Conservation (phyloP, 2,113 vertebrate genomes). For the Empidonax traillii region DNA sequence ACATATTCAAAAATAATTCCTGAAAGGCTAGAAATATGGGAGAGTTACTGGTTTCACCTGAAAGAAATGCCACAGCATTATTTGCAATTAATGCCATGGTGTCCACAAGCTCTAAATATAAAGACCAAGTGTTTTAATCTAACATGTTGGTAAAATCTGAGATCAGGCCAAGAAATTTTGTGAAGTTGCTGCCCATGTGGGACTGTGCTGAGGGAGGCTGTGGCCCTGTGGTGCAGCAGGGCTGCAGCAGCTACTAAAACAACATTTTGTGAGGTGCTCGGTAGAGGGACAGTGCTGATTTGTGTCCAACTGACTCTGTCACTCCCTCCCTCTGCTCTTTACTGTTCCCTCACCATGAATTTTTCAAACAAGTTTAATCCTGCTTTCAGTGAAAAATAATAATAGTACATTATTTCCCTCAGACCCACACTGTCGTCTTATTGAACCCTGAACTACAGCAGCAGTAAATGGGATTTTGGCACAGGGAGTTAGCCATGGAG, state of each 20-base stretch:
- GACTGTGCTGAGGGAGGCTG: not conserved
- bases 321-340: not conserved
- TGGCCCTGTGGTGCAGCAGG: rapidly evolving
- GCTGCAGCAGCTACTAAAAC: not conserved
- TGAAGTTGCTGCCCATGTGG: not conserved
- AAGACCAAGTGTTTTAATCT: not conserved
- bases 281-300: not conserved
- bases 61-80: not conserved
- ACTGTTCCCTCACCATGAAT: not conserved
- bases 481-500: not conserved
- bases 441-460: slow-evolving; percentile 17
- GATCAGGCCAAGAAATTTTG: slow-evolving; percentile 2
- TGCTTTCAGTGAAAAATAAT: not conserved
- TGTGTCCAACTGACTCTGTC: not conserved
- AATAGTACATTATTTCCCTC: not conserved
- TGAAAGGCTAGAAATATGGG: not conserved
- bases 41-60: not conserved
- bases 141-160: not conserved
- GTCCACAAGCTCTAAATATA: not conserved
- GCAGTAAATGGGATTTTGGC: not conserved
- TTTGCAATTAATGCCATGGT: not conserved
- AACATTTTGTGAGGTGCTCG: not conserved
- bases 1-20: not conserved
- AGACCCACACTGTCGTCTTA: not conserved
- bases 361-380: not conserved